phyloP scores from a whole-genome alignment of 2,888 invertebrate genomes.

The Pecten maximus region DNA sequence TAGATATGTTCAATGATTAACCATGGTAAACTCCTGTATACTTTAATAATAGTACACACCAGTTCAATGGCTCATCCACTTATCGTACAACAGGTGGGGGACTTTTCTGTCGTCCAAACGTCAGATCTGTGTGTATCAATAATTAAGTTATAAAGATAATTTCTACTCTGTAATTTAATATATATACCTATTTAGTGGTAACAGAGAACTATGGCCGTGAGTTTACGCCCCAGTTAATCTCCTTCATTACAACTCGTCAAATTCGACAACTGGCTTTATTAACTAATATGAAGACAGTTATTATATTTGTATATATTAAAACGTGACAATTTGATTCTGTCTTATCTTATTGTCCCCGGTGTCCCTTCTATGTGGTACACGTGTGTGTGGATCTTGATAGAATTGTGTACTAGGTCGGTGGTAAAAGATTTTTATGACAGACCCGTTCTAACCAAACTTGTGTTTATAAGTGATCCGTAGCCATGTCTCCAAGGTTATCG shows the following conservation, averaged over 20 bases:
- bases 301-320: background rate
- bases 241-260: background rate
- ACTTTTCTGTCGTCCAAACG: too few species aligned
- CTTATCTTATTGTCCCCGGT: background rate
- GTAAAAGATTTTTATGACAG: background rate
- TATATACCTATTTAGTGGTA: background rate
- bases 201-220: background rate
- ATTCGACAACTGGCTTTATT: background rate
- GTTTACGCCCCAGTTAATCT: background rate
- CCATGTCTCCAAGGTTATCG: too few species aligned
- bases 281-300: background rate
- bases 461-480: too few species aligned
- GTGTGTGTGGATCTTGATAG: background rate
- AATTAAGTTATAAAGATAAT: too few species aligned
- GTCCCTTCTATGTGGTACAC: background rate
- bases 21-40: too few species aligned
- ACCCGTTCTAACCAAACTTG: too few species aligned
- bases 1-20: too few species aligned
- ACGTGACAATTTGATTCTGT: background rate
- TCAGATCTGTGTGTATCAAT: too few species aligned
- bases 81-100: too few species aligned
- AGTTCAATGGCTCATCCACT: too few species aligned
- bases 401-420: background rate
- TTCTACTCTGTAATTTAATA: background rate
- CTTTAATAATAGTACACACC: too few species aligned